phyloP scores from a whole-genome alignment of 1,140 invertebrate genomes.

The Rhagoletis pomonella region DNA sequence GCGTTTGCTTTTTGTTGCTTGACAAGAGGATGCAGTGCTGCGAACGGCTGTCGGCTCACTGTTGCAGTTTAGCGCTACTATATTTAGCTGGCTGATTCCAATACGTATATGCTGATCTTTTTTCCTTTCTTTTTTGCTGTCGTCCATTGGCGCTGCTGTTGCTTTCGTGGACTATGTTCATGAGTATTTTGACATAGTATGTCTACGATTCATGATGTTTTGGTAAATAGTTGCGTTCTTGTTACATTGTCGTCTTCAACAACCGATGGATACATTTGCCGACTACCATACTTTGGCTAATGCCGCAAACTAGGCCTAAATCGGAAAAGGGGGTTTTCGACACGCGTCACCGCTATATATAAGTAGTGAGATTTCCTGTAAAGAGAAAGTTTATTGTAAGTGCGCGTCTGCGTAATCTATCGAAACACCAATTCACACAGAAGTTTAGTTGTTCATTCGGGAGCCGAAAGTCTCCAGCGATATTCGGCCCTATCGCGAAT shows the following conservation, averaged over 20 bases:
- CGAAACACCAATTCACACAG: no score
- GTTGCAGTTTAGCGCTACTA: background rate
- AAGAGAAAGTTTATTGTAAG: no score
- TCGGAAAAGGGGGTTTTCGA: background rate
- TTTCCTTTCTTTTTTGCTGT: background rate
- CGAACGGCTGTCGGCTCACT: background rate
- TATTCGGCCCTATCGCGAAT: no score
- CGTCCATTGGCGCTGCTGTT: background rate
- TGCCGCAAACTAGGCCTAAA: no score
- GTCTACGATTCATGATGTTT: background rate
- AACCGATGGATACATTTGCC: background rate
- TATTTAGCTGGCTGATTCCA: slow-evolving; percentile 30
- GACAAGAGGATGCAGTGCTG: slow-evolving; percentile 25
- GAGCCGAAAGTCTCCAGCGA: no score
- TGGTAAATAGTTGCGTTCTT: background rate
- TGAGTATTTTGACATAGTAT: background rate
- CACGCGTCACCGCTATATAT: no score
- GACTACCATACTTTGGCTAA: no score
- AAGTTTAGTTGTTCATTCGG: no score
- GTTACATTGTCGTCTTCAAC: background rate
- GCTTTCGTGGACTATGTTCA: background rate
- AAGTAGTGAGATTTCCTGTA: no score
- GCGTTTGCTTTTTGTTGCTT: background rate
- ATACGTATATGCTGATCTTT: background rate
- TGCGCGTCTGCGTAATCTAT: no score